Base-by-base conservation (phyloP, 2,113 vertebrate genomes). In the Limnothrissa miodon region DNA sequence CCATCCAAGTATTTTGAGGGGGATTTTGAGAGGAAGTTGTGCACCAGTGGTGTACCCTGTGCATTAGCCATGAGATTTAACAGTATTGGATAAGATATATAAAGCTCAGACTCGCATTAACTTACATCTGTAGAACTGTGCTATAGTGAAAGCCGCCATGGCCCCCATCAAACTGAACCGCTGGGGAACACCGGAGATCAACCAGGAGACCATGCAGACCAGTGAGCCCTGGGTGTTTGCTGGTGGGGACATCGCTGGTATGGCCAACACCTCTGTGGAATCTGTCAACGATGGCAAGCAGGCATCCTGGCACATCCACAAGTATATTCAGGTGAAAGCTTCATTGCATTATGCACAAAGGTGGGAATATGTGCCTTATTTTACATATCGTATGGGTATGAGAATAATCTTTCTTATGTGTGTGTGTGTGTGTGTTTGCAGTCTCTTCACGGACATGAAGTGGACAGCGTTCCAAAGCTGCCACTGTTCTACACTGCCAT, bases 261-360 rank as follows among this genome's bases (percentile, higher is more conserved):
- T 96, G 87, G 97, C 97, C n/a, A 97, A 97, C 86, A 98, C 98
- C 7, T 96, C 97, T 0, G 98, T 98, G 78, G 98, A 99, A 82
- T 97, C 97, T 0, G 96, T 97, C 25, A 98, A 98, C 5, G 97
- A 98, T 81, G 97, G 98, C 84, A 99, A 98, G 84, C 97, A 97
- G 83, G 97, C 97, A 19, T 97, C 96, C 5, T 98, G 97, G 96
- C 94, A 97, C 83, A 95, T 97, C 81, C 97, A 98, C 91, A 95
- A 89, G 94, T 97, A 97, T 79, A 86, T 98, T 84, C 96, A 98
- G 96, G 97, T 97, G 90, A 86, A 78, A 56, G 25, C 45, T 84
- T 15, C 2, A 84, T 59, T 70, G 83, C 79, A 15, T 48, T 15
- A 48, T 48, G 17, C 17, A 3, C 46, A 48, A 1, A 9, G 4